Conservation (phyloP, 2,797 vertebrate genomes). For the Crenichthys baileyi region DNA sequence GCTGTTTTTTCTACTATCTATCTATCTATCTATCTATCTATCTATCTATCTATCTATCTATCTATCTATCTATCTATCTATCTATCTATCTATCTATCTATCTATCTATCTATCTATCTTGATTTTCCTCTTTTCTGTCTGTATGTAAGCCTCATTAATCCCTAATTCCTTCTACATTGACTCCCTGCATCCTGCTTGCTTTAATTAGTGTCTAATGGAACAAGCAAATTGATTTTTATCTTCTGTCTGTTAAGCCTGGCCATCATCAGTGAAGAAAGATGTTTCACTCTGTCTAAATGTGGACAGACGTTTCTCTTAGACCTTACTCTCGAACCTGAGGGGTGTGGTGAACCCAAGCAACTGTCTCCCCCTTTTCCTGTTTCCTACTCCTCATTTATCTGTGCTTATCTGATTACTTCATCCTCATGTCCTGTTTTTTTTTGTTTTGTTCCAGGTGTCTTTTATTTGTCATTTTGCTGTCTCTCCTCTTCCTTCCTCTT, state of each 20-base stretch:
- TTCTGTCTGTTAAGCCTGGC: constrained; percentile 14
- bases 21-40: constrained; percentile 12
- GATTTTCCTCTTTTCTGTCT: constrained; percentile 11
- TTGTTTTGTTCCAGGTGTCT: constrained; percentile 12
- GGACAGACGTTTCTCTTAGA: constrained; percentile 24
- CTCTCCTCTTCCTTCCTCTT: constrained; percentile 25
- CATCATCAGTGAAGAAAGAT: constrained; percentile 32
- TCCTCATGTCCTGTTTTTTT: constrained; percentile 5
- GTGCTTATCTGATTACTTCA: background rate
- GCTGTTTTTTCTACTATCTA: background rate
- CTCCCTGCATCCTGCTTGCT: constrained; percentile 27
- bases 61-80: constrained; percentile 27
- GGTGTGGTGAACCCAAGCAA: constrained; percentile 59
- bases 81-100: constrained; percentile 14
- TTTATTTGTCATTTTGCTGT: constrained; percentile 14
- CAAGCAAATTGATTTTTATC: constrained; percentile 5
- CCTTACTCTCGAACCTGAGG: constrained; percentile 34
- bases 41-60: constrained; percentile 22
- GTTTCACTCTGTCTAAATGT: constrained; percentile 39
- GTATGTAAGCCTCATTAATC: constrained; percentile 8
- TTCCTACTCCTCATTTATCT: background rate
- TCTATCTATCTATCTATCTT: background rate
- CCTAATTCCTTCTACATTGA: constrained; percentile 28
- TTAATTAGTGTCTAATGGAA: constrained; percentile 20
- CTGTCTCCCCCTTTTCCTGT: background rate